phyloP scores from a whole-genome alignment of 2,113 vertebrate genomes.

The Seriola aureovittata region DNA sequence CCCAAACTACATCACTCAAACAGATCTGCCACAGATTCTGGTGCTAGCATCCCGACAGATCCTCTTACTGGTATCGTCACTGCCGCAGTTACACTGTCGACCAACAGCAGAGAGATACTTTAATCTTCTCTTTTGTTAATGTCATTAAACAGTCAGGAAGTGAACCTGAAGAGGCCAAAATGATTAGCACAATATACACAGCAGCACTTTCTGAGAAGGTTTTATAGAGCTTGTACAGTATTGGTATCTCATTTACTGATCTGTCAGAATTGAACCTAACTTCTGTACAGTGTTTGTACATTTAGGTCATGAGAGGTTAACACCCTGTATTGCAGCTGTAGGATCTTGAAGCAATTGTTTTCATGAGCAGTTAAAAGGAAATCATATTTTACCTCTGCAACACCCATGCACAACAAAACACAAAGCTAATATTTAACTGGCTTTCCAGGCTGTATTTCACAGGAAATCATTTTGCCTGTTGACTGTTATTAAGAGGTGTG shows the following conservation, averaged over 20 bases:
- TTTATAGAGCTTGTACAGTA: neutral
- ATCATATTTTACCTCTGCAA: neutral
- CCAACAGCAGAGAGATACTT: neutral
- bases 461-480: neutral
- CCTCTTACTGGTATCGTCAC: conserved; percentile 1
- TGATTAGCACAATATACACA: conserved; percentile 28
- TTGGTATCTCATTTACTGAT: neutral
- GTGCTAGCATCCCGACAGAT: neutral
- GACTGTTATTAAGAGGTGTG: neutral
- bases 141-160: conserved; percentile 11
- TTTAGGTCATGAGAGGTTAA: neutral
- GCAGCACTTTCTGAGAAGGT: conserved; percentile 9
- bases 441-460: neutral
- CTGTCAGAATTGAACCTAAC: neutral
- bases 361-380: neutral
- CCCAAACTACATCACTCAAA: neutral
- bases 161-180: conserved; percentile 21
- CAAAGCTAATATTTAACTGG: conserved; percentile 7
- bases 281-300: neutral
- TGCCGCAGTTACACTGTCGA: conserved; percentile 24
- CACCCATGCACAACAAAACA: conserved; percentile 15
- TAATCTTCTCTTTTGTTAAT: neutral
- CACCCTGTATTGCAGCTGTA: conserved; percentile 2
- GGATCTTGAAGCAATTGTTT: conserved; percentile 5
- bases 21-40: conserved; percentile 5